These are phyloP conservation scores for Crotalus tigris DNA, from an alignment of 2,113 vertebrate genomes.

Conservation along the genomic window DNA sequence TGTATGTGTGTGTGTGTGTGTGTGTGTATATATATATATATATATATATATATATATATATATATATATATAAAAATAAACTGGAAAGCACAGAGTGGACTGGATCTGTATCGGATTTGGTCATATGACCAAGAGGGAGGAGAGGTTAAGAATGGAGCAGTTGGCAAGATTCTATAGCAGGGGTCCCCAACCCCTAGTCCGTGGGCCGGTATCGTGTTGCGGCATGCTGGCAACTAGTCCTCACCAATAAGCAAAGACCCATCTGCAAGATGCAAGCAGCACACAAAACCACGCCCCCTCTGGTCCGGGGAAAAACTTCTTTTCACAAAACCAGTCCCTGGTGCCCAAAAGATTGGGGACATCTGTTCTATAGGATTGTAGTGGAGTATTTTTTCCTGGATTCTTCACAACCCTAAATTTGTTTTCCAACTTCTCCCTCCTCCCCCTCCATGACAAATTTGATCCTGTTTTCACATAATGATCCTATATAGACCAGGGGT, in stretches of 20 bases:
- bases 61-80: background rate
- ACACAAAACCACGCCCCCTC: too few relatives aligned
- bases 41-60: too few relatives aligned
- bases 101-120: background rate
- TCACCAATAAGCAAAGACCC: too few relatives aligned
- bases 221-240: too few relatives aligned
- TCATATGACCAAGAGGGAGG: background rate
- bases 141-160: background rate
- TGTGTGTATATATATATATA: too few relatives aligned
- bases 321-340: too few relatives aligned
- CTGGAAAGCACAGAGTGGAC: background rate
- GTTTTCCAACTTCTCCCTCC: background rate
- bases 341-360: too few relatives aligned
- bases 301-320: too few relatives aligned
- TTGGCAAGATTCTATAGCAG: background rate
- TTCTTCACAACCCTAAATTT: background rate
- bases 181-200: too few relatives aligned
- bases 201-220: too few relatives aligned
- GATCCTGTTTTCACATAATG: background rate
- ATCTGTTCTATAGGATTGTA: background rate
- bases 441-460: background rate
- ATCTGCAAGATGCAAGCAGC: too few relatives aligned
- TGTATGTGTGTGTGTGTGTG: too few relatives aligned
- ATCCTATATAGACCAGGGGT: background rate
- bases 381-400: background rate